Base-by-base conservation (phyloP, 2,113 vertebrate genomes). In the Zapus hudsonius region DNA sequence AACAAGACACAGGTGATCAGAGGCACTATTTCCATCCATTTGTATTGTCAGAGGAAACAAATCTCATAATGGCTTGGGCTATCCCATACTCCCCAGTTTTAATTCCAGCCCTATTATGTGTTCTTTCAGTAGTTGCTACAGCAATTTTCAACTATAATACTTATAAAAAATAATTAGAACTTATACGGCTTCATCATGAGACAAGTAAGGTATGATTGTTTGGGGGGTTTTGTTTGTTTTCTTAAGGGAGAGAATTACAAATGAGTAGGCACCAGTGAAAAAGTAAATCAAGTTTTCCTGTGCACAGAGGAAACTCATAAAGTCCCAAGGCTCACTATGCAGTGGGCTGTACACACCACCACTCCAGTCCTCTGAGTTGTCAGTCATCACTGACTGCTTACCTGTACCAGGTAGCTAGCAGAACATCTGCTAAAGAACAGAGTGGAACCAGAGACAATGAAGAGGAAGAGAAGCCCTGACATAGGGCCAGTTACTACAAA, bases 381-480 rank as follows among this genome's bases (percentile, higher is more conserved):
- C 31, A 70, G 17, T 20, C 73, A 82, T 80, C 73, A 86, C 79
- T 42, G 8, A 83, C 40, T 89, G 79, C 10, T 20, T 79, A 33
- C 91, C 79, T n/a, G n/a, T n/a, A 89, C 20, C 87, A 42, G 38
- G 15, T 94, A 23, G 76, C 38, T 22, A 80, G 44, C 12, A 25
- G 23, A 74, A 95, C 79, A 93, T 27, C 44, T 82, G 73, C 23
- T 40, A 87, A 17, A 91, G 36, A 89, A 76, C 6, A 63, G 33
- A 94, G 36, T 63, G 4, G 17, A 91, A 91, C 29, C 27, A 47
- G 19, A 3, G 44, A 93, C 91, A 83, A 19, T 19, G 74, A 91
- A 42, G 16, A 79, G 40, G 2, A 84, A 20, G 20, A 47, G 70
- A 78, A 5, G 63, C 25, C 40, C 17, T 61, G 8, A 52, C 22